A percentile compares a stretch with the other conserved stretches of the same genome.
These are phyloP conservation scores for Cladopsammia gracilis DNA, from an alignment of 64 coral and sea anemone genomes.

Conservation along the genomic window DNA sequence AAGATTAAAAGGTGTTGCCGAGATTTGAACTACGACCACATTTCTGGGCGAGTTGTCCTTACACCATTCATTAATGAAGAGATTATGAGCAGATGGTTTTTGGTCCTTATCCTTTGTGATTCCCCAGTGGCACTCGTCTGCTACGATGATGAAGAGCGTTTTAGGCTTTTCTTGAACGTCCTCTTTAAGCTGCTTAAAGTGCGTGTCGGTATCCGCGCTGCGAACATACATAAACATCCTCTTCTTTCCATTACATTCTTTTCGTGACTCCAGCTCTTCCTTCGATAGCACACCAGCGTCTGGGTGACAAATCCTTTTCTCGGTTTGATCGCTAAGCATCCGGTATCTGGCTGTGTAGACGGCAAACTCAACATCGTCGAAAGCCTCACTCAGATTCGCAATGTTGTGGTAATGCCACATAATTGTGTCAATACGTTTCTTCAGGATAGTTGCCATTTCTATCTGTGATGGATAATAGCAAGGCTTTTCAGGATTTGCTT, in stretches of 20 bases:
- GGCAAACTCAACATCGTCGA: slow-evolving; percentile 67
- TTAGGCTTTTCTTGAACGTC: slow-evolving; percentile 37
- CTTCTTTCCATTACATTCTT: slow-evolving; percentile 5
- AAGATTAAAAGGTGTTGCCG: slow-evolving; percentile 69
- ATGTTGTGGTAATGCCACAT: slow-evolving; percentile 71
- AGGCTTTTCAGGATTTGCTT: slow-evolving; percentile 25
- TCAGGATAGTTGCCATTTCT: slow-evolving; percentile 71
- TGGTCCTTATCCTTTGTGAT: slow-evolving; percentile 58
- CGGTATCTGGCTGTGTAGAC: slow-evolving; percentile 74
- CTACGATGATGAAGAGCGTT: slow-evolving; percentile 67
- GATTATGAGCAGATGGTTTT: slow-evolving; percentile 71
- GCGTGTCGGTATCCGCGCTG: slow-evolving; percentile 49
- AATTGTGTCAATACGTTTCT: slow-evolving; percentile 60
- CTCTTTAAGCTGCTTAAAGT: slow-evolving; percentile 44
- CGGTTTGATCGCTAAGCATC: slow-evolving; percentile 80
- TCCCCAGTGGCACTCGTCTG: slow-evolving; percentile 84
- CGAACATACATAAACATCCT: slow-evolving; percentile 77
- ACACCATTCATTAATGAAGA: slow-evolving; percentile 61
- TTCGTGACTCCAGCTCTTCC: slow-evolving; percentile 19
- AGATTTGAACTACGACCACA: slow-evolving; percentile 59
- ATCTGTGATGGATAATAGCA: slow-evolving; percentile 79
- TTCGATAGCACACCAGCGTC: slow-evolving; percentile 68
- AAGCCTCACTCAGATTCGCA: slow-evolving; percentile 41
- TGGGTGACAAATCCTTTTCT: slow-evolving; percentile 66
- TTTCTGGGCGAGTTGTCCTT: slow-evolving; percentile 43